These are phyloP conservation scores for Melopsittacus undulatus DNA, from an alignment of 2,797 vertebrate species.

Conservation along the genomic window DNA sequence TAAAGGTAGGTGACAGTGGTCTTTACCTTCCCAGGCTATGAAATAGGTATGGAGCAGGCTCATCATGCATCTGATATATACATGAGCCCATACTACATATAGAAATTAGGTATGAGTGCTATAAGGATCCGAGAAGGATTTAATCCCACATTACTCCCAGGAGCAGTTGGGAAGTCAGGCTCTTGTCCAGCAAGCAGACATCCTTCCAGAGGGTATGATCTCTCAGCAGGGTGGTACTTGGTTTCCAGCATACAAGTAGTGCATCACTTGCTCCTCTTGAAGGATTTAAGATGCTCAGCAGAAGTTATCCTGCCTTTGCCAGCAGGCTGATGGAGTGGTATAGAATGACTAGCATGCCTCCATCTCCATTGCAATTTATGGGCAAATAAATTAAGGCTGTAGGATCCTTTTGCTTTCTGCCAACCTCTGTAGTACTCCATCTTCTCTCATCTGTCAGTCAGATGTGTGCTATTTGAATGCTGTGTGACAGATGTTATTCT, in stretches of 20 bases:
- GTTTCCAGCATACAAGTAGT: neutral
- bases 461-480: neutral
- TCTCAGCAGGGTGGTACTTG: neutral
- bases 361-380: neutral
- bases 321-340: neutral
- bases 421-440: neutral
- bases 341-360: neutral
- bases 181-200: neutral
- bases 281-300: neutral
- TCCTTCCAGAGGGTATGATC: neutral
- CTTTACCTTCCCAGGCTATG: neutral
- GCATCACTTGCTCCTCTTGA: neutral
- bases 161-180: neutral
- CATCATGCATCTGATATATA: neutral
- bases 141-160: neutral
- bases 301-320: neutral
- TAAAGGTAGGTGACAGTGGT: neutral
- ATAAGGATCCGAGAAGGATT: neutral
- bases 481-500: neutral
- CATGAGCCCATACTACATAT: accelerated
- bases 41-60: neutral
- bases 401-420: neutral
- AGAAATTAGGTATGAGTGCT: neutral
- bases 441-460: neutral
- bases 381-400: neutral